Base-by-base conservation (phyloP, 2,888 invertebrate genomes). In the Acanthosepion pharaonis region DNA sequence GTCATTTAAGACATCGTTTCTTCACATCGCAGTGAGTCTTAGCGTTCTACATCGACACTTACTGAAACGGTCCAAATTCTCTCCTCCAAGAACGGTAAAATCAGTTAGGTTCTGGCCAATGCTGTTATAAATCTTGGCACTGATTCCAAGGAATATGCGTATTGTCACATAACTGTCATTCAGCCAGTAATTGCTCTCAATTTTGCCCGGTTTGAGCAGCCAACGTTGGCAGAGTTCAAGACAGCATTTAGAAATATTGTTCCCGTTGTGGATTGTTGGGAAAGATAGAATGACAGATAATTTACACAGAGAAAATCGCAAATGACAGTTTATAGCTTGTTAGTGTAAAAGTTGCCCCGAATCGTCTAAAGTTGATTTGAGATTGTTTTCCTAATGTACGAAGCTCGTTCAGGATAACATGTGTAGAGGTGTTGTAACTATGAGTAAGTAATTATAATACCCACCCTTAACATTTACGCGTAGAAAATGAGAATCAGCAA, bases 91-190 rank as follows among this genome's bases (percentile, higher is more conserved):
- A 33, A 15, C n/a, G 15, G 5, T n/a, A 5, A 15, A n/a, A n/a
- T n/a, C n/a, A 78, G 78, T 33, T 18, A 78, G 78, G 2, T n/a
- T 78, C 78, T 78, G n/a, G 33, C 78, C n/a, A 78, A 78, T n/a
- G 78, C 78, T 1, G 15, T 28, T 11, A 4, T 11, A 78, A n/a
- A n/a, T 78, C 11, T 78, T 78, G 78, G 78, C 78, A 33, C 3
- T 6, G 11, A 78, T 78, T 78, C 78, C n/a, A 78, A n/a, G 78
- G 78, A 11, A 78, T 78, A 78, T 78, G n/a, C 78, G n/a, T n/a
- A 78, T n/a, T 78, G n/a, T 78, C 78, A 78, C 33, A 78, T 78
- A 78, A 78, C 78, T 78, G 78, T 78, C 78, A n/a, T 78, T 78
- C 78, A 78, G 78, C n/a, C 78, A 78, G 33, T 78, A 78, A 78